Evolutionary conservation across 2,113 vertebrate species (phyloP).

Genomic region (Pleuronectes platessa): DNA sequence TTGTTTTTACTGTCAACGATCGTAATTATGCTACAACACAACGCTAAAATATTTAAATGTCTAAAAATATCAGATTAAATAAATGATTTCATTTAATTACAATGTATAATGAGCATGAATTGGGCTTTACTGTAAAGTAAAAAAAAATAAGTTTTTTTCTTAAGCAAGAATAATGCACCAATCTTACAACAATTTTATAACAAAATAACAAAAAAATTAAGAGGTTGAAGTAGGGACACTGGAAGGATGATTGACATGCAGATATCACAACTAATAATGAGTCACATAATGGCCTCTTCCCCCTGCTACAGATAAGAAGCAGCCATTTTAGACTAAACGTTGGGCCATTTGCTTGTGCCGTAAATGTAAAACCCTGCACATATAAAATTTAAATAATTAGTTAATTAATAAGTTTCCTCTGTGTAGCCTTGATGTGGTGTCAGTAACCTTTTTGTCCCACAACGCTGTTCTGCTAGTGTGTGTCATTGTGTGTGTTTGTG

Average conservation of each 20-base stretch:
- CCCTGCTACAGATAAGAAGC: constrained; percentile 13
- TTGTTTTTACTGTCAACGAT: background rate
- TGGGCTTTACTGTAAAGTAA: background rate
- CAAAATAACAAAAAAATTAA: background rate
- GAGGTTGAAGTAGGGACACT: background rate
- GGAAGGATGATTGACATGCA: constrained; percentile 7
- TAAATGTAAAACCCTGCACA: constrained; percentile 17
- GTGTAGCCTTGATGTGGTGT: constrained; percentile 7
- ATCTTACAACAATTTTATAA: background rate
- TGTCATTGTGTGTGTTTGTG: background rate
- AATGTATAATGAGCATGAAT: too few relatives aligned
- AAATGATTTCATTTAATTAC: background rate
- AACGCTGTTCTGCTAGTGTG: background rate
- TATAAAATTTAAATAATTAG: constrained; percentile 17
- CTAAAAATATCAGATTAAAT: too few relatives aligned
- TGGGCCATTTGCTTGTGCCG: constrained; percentile 11
- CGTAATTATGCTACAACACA: too few relatives aligned
- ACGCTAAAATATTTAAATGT: too few relatives aligned
- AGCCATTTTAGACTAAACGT: constrained; percentile 15
- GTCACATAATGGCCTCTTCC: background rate
- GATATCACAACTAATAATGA: constrained; percentile 20
- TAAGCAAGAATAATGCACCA: background rate
- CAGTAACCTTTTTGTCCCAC: background rate
- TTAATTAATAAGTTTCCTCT: background rate
- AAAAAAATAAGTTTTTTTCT: background rate